Base-by-base conservation (phyloP, 2,888 invertebrate genomes). In the Epinotia nisella region DNA sequence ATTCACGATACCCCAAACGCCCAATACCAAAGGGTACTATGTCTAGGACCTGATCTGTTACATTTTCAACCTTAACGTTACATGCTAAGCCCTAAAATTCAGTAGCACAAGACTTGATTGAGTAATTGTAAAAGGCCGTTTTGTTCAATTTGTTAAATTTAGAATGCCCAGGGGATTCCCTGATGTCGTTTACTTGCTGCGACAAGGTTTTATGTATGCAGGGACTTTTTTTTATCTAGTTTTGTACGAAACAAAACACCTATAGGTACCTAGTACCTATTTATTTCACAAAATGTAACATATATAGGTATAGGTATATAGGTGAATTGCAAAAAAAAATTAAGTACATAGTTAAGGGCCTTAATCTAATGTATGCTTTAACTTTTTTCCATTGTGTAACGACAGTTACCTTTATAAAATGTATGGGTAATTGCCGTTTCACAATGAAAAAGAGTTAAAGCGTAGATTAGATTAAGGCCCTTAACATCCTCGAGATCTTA, bases 121-220 rank as follows among this genome's bases (percentile, higher is more conserved):
- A 3, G 49, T 15, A 49, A 51, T 51, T 29, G 24, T 1, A 15
- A 53, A 53, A 53, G 19, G 65, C 29, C 13, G 39, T 9, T 19
- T 65, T 19, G 11, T 35, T 10, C 51, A 51, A 51, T 35, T 64
- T 64, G 51, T 39, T 65, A 39, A 65, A 41, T 65, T 65, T 65
- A 55, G 65, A 65, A 65, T 39, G 21, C 39, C 11, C 19, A 55
- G 66, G 66, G 66, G 41, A 66, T 55, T 66, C 55, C 66, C 41
- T 39, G 11, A 24, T 4, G n/a, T 10, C 13, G 35, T 24, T 62
- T 17, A 51, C 21, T 39, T 19, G 13, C 35, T 56, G n/a, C 66
- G 49, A 62, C 62, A 29, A 3, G 17, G 24, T 62, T 61, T 19
- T 62, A 51, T 62, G 24, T 10, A 11, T 29, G 9, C 24, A n/a